Evolutionary conservation across 2,113 vertebrate species (phyloP), one percentile per base, ranked within the genome.

Genomic region (Motacilla alba): DNA sequence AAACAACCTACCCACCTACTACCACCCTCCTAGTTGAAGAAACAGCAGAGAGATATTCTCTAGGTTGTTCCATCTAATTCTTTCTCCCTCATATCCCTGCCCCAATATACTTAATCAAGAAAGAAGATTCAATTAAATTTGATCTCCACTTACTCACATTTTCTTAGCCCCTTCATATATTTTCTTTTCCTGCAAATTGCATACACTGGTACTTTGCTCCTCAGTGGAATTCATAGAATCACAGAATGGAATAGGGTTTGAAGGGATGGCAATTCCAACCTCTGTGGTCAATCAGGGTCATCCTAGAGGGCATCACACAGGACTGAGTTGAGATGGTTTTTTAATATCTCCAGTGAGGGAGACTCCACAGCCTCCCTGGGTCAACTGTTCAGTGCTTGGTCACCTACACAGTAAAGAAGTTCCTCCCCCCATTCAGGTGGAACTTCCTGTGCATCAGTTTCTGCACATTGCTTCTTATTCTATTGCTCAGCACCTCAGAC

Each of bases 361-460:
- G 4, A 31, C 3, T 35, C 16, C n/a, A 41, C n/a, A 62, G 3
- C 19, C 30, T 47, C 21, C 12, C 20, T 62, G 20, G n/a, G 16
- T 6, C 39, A 11, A 17, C 28, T 41, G 11, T 60, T 60, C n/a
- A 26, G 5, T 31, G 4, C 5, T 53, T 0, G 0, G 10, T 46
- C 28, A n/a, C 11, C 11, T 0, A 2, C 28, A 68, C 5, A 35
- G 17, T 39, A 31, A 82, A 73, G 9, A 31, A 60, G 2, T n/a
- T 68, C 49, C 30, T 68, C 46, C 9, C 20, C 24, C 17, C 22
- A 11, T 53, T 60, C 30, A 60, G 7, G 11, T 13, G 20, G 46
- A 18, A n/a, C 14, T 41, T 68, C 33, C 16, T 41, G 39, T 68
- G 15, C 3, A 5, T 19, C 6, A 31, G 24, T 62, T 68, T 83